Evolutionary conservation across 2,797 vertebrate genomes (phyloP).

Genomic region (Pseudochirops cupreus): DNA sequence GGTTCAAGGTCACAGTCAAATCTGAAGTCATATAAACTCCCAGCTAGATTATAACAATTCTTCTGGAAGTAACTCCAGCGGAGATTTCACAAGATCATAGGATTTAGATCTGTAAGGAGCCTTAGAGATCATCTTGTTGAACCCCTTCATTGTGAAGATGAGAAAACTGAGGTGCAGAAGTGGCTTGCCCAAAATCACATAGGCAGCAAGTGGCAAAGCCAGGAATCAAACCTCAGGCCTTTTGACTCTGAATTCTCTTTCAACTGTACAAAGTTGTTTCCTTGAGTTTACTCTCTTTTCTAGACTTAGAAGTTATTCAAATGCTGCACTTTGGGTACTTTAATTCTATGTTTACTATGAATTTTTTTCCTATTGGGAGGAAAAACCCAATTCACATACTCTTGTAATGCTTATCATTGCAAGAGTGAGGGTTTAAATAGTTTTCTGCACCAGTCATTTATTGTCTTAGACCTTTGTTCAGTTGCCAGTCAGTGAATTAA

Average conservation of each 20-base stretch:
- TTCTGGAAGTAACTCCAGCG: slow-evolving; percentile 32
- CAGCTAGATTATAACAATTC: not conserved
- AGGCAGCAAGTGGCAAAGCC: not conserved
- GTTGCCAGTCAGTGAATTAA: slow-evolving; percentile 59
- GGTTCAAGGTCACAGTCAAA: slow-evolving; percentile 32
- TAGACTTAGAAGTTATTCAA: slow-evolving; percentile 19
- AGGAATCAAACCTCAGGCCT: not conserved
- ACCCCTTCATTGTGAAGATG: not conserved
- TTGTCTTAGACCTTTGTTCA: slow-evolving; percentile 54
- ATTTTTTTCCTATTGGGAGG: slow-evolving; percentile 8
- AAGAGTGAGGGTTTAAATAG: slow-evolving; percentile 46
- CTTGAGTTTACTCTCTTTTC: slow-evolving; percentile 34
- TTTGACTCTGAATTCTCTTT: not conserved
- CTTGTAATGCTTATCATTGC: not conserved
- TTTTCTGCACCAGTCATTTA: slow-evolving; percentile 50
- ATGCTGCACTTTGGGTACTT: not conserved
- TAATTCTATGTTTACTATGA: slow-evolving; percentile 42
- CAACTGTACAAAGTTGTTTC: not conserved
- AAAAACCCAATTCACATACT: not conserved
- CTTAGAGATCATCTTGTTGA: not conserved
- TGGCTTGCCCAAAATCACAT: not conserved
- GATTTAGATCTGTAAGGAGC: not conserved
- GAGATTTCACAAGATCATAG: slow-evolving; percentile 26
- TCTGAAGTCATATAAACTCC: not conserved
- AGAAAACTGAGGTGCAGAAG: not conserved